Conservation (phyloP, 2,113 vertebrate genomes). For the Mesitornis unicolor region DNA sequence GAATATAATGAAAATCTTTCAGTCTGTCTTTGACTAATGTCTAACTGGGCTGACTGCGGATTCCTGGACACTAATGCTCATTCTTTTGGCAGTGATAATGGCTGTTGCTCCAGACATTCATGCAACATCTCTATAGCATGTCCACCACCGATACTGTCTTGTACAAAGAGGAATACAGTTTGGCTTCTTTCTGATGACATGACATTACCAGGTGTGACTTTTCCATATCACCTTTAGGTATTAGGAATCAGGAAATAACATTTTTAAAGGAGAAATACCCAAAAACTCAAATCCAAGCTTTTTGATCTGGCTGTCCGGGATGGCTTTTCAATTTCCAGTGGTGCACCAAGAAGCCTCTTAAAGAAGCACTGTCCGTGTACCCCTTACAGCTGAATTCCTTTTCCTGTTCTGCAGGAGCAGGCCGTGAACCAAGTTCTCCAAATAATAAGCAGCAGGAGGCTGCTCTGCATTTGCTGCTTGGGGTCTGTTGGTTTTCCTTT, state of each 20-base stretch:
- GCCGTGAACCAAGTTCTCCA: not conserved
- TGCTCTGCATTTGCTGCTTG: not conserved
- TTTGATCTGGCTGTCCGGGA: not conserved
- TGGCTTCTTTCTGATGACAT: not conserved
- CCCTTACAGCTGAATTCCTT: not conserved
- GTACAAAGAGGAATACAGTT: not conserved
- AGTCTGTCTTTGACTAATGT: not conserved
- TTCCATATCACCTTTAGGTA: not conserved
- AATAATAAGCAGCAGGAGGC: not conserved
- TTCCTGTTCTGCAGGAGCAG: not conserved
- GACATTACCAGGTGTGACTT: not conserved
- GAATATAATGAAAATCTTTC: conserved; percentile 36
- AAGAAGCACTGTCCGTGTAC: not conserved
- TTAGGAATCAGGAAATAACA: not conserved
- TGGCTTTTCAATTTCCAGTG: not conserved
- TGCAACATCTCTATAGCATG: not conserved
- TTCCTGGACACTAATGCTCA: not conserved
- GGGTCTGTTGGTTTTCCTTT: not conserved
- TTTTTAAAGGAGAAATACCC: not conserved
- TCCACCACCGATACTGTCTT: not conserved
- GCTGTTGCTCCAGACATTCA: not conserved
- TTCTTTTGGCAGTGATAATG: not conserved
- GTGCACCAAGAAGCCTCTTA: not conserved
- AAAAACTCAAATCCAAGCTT: not conserved
- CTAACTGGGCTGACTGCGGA: not conserved